Conservation (phyloP, 2,888 invertebrate genomes). For the Pseudolycoriella hygida region DNA sequence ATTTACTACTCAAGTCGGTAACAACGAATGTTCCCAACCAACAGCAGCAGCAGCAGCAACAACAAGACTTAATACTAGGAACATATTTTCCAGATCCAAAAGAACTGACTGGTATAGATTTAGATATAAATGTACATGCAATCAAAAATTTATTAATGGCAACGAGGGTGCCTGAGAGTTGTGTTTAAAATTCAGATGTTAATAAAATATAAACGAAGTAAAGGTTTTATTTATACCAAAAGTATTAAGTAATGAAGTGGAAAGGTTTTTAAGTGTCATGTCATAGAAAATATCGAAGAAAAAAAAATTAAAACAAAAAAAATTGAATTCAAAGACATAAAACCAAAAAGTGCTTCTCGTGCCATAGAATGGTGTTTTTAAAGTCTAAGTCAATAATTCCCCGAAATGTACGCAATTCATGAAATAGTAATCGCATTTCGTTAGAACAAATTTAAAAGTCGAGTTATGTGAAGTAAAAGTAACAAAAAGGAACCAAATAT, state of each 20-base stretch:
- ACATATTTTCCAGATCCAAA: constrained; percentile 7
- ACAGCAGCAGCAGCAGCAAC: neutral
- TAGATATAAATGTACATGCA: constrained; percentile 57
- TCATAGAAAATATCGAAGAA: too few species aligned
- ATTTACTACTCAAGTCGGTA: constrained; percentile 10
- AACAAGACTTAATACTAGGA: constrained; percentile 6
- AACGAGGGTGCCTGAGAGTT: constrained; percentile 73
- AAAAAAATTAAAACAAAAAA: too few species aligned
- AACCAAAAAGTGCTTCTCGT: too few species aligned
- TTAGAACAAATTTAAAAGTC: too few species aligned
- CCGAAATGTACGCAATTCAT: too few species aligned
- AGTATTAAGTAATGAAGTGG: neutral
- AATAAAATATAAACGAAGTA: neutral
- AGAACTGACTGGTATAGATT: constrained; percentile 7
- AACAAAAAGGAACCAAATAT: too few species aligned
- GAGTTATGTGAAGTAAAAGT: too few species aligned
- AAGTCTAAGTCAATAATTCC: too few species aligned
- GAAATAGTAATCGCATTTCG: too few species aligned
- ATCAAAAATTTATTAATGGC: constrained; percentile 77
- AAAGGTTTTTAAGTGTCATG: neutral
- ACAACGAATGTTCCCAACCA: constrained; percentile 8
- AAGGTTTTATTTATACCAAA: neutral
- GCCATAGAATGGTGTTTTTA: too few species aligned
- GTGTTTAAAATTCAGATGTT: constrained; percentile 42
- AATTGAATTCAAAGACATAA: too few species aligned